Base-by-base conservation (phyloP, 1,140 invertebrate species). In the Dermatophagoides farinae region DNA sequence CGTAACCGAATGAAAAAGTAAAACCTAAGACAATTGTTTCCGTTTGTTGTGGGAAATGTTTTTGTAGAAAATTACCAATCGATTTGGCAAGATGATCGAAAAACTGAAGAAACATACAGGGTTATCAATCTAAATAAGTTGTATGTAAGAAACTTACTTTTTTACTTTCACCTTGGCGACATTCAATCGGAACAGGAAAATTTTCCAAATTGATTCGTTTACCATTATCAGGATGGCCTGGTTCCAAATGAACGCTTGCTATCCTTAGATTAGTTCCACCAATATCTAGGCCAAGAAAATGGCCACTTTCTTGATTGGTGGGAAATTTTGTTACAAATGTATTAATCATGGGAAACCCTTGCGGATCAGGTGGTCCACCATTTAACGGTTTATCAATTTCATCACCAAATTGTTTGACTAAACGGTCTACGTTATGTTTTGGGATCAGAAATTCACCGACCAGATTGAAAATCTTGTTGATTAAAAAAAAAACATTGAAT, bases 1-100 rank as follows among this genome's bases (percentile, higher is more conserved):
- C 71, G 76, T 83, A 86, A 0, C 85, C 85, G 65, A 88, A 88
- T 8, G 84, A 86, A 71, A 88, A 88, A 1, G 84, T 86, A 68
- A 88, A 88, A 11, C 85, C 80, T 20, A 60, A 49, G 22, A 49
- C 18, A 44, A 62, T 51, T 16, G 16, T 31, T 55, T 58, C 11
- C 23, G 14, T 11, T n/a, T 6, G 16, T 31, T 49, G n/a, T n/a
- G 31, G 47, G 20, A 16, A 11, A 22, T 55, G 16, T 23, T 76
- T 72, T 57, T 76, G 74, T 68, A 84, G 76, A 69, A 86, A 87
- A 67, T 81, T 76, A 60, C 76, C 74, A 65, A 87, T 77, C 71
- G 83, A 85, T 62, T 78, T 73, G 11, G 83, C 84, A 43, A 86
- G 77, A 67, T 82, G 82, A 68, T 85, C 83, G 71, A 86, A 86